Evolutionary conservation across 2,797 vertebrate species (phyloP).

Genomic region (Sparus aurata): DNA sequence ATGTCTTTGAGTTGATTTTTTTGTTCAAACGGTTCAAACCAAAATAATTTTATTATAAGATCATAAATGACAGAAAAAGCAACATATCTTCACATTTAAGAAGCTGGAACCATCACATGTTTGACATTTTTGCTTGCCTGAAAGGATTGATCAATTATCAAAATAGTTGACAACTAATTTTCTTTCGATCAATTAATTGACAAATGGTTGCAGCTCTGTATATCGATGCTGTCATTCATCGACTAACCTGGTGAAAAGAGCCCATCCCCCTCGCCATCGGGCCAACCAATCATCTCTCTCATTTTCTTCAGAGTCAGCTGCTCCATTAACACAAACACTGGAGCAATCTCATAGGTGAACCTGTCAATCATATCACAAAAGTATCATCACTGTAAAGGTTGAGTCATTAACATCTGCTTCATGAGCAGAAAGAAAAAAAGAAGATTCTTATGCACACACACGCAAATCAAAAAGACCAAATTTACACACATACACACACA

Average conservation of each 20-base stretch:
- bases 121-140: too few species aligned
- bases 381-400: neutral
- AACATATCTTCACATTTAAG: too few species aligned
- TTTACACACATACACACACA: slow-evolving; percentile 23
- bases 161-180: too few species aligned
- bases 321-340: slow-evolving; percentile 99
- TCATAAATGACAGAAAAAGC: too few species aligned
- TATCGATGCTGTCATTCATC: neutral
- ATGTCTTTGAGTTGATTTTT: too few species aligned
- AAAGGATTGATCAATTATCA: too few species aligned
- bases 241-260: slow-evolving; percentile 96
- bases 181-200: too few species aligned
- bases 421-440: neutral
- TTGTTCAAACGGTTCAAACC: too few species aligned
- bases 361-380: slow-evolving; percentile 77
- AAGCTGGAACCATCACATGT: too few species aligned
- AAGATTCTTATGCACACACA: slow-evolving; percentile 30
- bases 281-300: slow-evolving; percentile 98
- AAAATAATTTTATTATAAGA: too few species aligned
- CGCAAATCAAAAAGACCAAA: slow-evolving; percentile 25
- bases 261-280: slow-evolving; percentile 94
- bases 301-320: slow-evolving; percentile 99
- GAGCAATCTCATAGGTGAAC: slow-evolving; percentile 99
- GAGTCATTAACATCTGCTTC: slow-evolving; percentile 2
- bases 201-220: too few species aligned